Conservation (phyloP, 1,140 invertebrate genomes). For the Platyscapa corneri region DNA sequence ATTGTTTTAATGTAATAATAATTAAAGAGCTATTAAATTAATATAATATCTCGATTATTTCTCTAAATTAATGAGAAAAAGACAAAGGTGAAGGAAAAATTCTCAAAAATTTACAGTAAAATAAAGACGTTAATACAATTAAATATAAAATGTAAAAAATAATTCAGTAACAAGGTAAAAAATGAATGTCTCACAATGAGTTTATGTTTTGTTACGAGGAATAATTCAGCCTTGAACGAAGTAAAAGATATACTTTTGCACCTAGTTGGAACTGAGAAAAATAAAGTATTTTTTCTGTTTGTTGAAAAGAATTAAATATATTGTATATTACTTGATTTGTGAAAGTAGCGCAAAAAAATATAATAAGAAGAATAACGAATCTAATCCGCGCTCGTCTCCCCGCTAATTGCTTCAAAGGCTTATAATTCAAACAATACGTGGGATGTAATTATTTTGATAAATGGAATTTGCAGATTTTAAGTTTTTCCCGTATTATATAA, state of each 20-base stretch:
- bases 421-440: conserved; percentile 8
- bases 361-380: neutral
- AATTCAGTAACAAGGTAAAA: neutral
- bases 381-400: neutral
- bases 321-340: neutral
- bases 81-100: neutral
- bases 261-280: neutral
- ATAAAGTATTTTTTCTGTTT: neutral
- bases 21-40: no score
- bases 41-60: no score
- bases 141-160: neutral
- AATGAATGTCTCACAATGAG: neutral
- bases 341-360: neutral
- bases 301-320: neutral
- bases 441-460: neutral
- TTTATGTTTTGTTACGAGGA: neutral
- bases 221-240: neutral
- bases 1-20: no score
- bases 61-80: neutral
- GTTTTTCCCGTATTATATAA: neutral
- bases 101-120: neutral
- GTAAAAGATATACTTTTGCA: conserved; percentile 1
- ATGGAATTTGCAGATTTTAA: conserved; percentile 13
- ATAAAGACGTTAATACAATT: neutral
- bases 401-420: conserved; percentile 11